Evolutionary conservation across 2,113 vertebrate genomes (phyloP), one percentile per base, ranked within the genome.

Genomic region (Heterochromis multidens): DNA sequence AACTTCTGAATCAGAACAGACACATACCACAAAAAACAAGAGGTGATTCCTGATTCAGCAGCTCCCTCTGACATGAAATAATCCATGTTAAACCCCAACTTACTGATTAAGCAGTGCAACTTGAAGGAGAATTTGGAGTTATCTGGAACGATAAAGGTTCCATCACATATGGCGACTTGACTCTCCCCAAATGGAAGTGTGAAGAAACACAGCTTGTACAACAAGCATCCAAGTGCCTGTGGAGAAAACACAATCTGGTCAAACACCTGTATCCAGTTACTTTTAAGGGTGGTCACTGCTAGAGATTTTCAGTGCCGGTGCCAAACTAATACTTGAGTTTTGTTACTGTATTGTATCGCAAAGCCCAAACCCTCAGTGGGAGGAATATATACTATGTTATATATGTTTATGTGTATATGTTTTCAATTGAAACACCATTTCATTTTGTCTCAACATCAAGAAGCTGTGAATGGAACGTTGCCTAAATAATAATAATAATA

Each of bases 161-260:
- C 98, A 6, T 99, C 99, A 33, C 98, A 99, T 93, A 99, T 99
- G 91, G 99, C 99, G 65, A 99, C 98, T 94, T 99, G 99, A 94
- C 98, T 99, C 94, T 99, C 99, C 93, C 99, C 99, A 90, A 99
- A 99, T 58, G 99, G 99, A 95, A 99, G 97, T 0, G 97, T 90
- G 92, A 99, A 99, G 97, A 99, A 99, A 95, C 99, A 99, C 88
- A 99, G 97, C 95, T 99, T 99, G 95, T 99, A 99, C 84, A 99
- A 97, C 96, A 99, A 97, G 96, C 99, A 99, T 92, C 99, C 99
- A 77, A 99, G 97, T 1, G 99, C 99, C 99, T 99, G 95, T 2
- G 72, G 78, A 77, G 31, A 80, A 46, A 93, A 62, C 7, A 78
- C 46, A 78, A 17, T 19, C 33, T 5, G 40, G 17, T 83, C 67